A percentile compares a stretch with the other conserved stretches of the same genome.
Evolutionary conservation across 2,113 vertebrate genomes (phyloP).

Genomic region (Micromys minutus): DNA sequence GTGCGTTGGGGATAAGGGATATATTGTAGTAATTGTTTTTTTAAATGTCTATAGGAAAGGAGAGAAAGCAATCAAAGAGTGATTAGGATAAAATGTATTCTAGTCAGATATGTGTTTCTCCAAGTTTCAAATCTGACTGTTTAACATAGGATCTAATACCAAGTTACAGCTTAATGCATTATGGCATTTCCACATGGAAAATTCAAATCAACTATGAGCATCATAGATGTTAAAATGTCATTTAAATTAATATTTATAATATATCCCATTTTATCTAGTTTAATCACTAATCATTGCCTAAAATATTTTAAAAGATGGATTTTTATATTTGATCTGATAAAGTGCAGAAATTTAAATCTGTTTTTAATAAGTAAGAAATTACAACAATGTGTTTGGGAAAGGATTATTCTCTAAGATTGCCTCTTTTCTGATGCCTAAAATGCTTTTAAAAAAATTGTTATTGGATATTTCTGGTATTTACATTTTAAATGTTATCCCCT

Average conservation of each 20-base stretch:
- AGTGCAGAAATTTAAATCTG: neutral
- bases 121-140: conserved; percentile 16
- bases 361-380: neutral
- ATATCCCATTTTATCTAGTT: neutral
- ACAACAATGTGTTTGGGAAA: neutral
- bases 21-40: neutral
- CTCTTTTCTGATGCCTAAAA: conserved; percentile 29
- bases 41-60: neutral
- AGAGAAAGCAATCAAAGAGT: neutral
- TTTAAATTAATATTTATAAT: conserved; percentile 12
- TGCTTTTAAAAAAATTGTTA: conserved; percentile 29
- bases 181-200: neutral
- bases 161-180: conserved; percentile 28
- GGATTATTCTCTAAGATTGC: neutral
- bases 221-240: neutral
- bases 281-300: neutral
- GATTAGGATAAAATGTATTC: neutral
- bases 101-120: neutral
- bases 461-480: too few species aligned
- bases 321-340: neutral
- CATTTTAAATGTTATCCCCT: too few species aligned
- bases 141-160: neutral
- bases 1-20: neutral
- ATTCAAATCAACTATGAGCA: neutral
- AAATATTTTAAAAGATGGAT: neutral